phyloP scores from a whole-genome alignment of 2,113 vertebrate species.

The Cynopterus brachyotis region DNA sequence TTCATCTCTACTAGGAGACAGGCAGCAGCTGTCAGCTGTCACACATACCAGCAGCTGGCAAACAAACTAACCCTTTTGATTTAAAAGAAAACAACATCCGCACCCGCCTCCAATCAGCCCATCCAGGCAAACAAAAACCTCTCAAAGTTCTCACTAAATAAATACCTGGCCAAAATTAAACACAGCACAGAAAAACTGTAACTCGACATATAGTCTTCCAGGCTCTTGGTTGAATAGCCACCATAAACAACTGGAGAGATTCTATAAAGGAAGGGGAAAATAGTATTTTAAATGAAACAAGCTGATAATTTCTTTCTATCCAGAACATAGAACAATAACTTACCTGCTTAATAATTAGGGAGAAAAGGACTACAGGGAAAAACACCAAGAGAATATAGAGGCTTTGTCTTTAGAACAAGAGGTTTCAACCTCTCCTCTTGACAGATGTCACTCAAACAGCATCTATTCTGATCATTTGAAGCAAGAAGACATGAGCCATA shows the following conservation, averaged over 20 bases:
- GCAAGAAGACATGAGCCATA: slow-evolving; percentile 60
- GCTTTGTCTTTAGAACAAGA: slow-evolving; percentile 72
- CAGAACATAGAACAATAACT: slow-evolving; percentile 56
- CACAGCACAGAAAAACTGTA: slow-evolving; percentile 97
- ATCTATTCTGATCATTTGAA: slow-evolving; percentile 70
- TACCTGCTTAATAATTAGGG: slow-evolving; percentile 52
- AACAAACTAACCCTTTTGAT: slow-evolving; percentile 52
- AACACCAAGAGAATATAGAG: slow-evolving; percentile 57
- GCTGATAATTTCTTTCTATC: slow-evolving; percentile 54
- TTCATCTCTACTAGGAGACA: slow-evolving; percentile 53
- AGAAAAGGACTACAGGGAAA: slow-evolving; percentile 50
- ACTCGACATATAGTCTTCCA: slow-evolving; percentile 93
- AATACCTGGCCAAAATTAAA: slow-evolving; percentile 96
- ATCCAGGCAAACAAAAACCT: slow-evolving; percentile 1
- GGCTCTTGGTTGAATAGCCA: slow-evolving; percentile 92
- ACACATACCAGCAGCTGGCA: slow-evolving; percentile 57
- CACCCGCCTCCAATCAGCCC: neutral
- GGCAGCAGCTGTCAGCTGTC: slow-evolving; percentile 73
- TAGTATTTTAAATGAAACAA: neutral
- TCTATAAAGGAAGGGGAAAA: slow-evolving; percentile 83
- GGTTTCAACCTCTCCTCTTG: slow-evolving; percentile 67
- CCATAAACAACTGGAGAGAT: slow-evolving; percentile 96
- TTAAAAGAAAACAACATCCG: slow-evolving; percentile 54
- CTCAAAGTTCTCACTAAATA: slow-evolving; percentile 41
- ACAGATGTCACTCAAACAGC: slow-evolving; percentile 73